Conservation (phyloP, 1,140 invertebrate genomes). For the Drosophila sechellia region DNA sequence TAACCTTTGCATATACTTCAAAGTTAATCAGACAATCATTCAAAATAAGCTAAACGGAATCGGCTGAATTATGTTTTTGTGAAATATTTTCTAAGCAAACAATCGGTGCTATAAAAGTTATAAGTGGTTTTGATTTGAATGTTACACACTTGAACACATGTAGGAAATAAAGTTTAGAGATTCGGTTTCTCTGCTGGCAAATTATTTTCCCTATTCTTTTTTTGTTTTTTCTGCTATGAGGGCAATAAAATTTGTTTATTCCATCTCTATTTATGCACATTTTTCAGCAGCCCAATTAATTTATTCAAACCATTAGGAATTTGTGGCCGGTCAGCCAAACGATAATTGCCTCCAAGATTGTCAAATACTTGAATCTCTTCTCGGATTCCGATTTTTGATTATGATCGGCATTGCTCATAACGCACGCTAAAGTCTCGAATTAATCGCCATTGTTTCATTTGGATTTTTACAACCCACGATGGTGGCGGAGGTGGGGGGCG, state of each 20-base stretch:
- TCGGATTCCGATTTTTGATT: conserved; percentile 20
- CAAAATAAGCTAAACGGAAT: conserved; percentile 40
- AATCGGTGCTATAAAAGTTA: conserved; percentile 33
- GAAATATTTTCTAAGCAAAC: conserved; percentile 49
- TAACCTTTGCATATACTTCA: conserved; percentile 27
- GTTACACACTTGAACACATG: conserved; percentile 29
- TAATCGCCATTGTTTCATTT: conserved; percentile 74
- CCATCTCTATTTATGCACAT: conserved; percentile 57
- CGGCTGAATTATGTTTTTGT: conserved; percentile 34
- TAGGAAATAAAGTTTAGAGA: conserved; percentile 37
- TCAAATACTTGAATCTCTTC: conserved; percentile 36
- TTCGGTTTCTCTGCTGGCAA: conserved; percentile 5
- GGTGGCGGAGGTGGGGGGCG: too few species aligned
- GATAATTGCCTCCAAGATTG: conserved; percentile 38
- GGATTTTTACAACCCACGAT: conserved; percentile 43
- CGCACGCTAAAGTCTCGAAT: conserved; percentile 64
- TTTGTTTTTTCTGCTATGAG: conserved; percentile 10
- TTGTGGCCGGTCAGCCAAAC: conserved; percentile 32
- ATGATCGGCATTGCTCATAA: conserved; percentile 63
- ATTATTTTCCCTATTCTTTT: conserved; percentile 38
- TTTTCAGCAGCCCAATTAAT: conserved; percentile 50
- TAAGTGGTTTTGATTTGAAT: conserved; percentile 31
- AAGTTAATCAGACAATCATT: conserved; percentile 56
- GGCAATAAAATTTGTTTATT: conserved; percentile 59
- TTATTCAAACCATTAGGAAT: conserved; percentile 74